Percentiles rank a stretch among this genome's conserved stretches.
Evolutionary conservation across 2,888 invertebrate genomes (phyloP).

Genomic region (Yponomeuta plumbellus): DNA sequence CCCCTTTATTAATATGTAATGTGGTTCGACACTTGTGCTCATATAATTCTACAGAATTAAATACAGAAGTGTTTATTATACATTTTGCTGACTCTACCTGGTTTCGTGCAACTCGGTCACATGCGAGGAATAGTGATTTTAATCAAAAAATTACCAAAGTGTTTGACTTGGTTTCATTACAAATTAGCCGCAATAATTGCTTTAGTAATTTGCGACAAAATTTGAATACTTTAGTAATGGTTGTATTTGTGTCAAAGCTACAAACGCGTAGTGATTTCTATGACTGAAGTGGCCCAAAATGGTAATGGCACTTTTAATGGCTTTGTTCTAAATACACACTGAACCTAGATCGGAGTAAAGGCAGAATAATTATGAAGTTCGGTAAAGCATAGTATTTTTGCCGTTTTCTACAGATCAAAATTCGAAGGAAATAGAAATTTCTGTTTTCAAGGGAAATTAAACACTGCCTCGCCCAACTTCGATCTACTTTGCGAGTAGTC

Average conservation of each 20-base stretch:
- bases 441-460: too few relatives aligned
- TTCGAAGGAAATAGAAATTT: too few relatives aligned
- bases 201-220: slow-evolving; percentile 4
- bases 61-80: too few relatives aligned
- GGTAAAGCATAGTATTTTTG: too few relatives aligned
- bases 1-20: background rate
- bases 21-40: background rate
- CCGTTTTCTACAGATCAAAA: too few relatives aligned
- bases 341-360: background rate
- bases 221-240: slow-evolving; percentile 8
- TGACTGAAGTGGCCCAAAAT: slow-evolving; percentile 11
- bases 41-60: too few relatives aligned
- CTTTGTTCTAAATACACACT: background rate
- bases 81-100: too few relatives aligned
- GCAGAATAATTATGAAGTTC: background rate
- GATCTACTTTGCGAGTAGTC: too few relatives aligned
- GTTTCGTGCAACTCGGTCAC: background rate
- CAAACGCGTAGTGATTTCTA: background rate
- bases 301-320: slow-evolving; percentile 2
- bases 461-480: too few relatives aligned
- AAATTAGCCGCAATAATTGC: slow-evolving; percentile 7
- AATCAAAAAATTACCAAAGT: background rate
- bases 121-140: background rate
- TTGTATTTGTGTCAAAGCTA: slow-evolving; percentile 5
- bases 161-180: slow-evolving; percentile 6